phyloP scores from a whole-genome alignment of 1,140 invertebrate species.

The Hetaerina americana region DNA sequence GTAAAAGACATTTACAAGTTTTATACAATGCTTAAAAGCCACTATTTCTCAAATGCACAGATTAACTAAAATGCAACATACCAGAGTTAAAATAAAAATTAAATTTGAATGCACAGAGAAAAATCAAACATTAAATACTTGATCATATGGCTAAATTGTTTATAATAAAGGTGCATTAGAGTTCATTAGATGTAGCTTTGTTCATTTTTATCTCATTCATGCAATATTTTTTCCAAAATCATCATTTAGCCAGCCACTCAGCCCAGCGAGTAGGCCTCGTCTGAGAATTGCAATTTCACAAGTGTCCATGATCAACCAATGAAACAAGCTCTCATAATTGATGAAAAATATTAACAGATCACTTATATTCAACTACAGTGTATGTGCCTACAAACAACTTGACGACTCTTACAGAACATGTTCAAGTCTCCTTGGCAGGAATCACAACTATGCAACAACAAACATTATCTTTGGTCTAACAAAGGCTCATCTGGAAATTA shows the following conservation, averaged over 20 bases:
- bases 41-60: no score
- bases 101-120: not conserved
- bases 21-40: no score
- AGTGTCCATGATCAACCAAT: not conserved
- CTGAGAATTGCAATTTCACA: not conserved
- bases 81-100: not conserved
- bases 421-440: not conserved
- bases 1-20: no score
- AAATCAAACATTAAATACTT: not conserved
- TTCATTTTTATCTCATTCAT: not conserved
- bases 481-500: no score
- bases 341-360: not conserved
- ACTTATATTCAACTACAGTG: not conserved
- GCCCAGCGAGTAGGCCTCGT: no score
- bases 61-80: not conserved
- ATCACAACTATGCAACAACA: not conserved
- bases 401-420: not conserved
- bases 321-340: not conserved
- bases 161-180: not conserved
- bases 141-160: not conserved
- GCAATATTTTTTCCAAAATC: not conserved
- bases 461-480: not conserved
- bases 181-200: not conserved
- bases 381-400: not conserved
- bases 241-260: no score